Conservation (phyloP, 1,140 invertebrate genomes). For the Chionoecetes opilio region DNA sequence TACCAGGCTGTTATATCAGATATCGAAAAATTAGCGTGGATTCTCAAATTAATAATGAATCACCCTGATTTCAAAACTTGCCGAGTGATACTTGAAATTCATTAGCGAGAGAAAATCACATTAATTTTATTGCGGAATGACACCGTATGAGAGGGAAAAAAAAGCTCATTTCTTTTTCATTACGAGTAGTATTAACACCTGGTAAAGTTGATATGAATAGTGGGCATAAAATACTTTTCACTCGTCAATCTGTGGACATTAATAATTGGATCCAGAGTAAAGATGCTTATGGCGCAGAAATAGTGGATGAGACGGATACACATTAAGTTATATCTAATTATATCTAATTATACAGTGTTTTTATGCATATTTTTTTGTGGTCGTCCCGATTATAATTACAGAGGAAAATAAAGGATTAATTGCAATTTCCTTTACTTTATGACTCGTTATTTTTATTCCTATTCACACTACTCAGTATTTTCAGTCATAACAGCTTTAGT, state of each 20-base stretch:
- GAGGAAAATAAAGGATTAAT: neutral
- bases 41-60: no score
- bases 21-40: neutral
- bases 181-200: no score
- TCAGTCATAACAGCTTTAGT: no score
- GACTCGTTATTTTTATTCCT: neutral
- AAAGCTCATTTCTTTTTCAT: no score
- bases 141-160: no score
- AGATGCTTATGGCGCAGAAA: neutral
- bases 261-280: neutral
- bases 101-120: no score
- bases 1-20: neutral
- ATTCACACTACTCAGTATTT: neutral
- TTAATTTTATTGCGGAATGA: no score
- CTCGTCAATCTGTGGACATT: neutral
- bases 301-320: neutral
- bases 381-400: neutral
- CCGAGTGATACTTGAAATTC: no score
- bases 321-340: neutral
- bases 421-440: neutral
- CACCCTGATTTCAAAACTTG: no score
- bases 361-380: neutral
- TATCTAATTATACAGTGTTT: no score
- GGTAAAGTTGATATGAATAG: no score
- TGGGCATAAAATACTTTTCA: no score